Evolutionary conservation across 2,113 vertebrate genomes (phyloP).

Genomic region (Platichthys stellatus): DNA sequence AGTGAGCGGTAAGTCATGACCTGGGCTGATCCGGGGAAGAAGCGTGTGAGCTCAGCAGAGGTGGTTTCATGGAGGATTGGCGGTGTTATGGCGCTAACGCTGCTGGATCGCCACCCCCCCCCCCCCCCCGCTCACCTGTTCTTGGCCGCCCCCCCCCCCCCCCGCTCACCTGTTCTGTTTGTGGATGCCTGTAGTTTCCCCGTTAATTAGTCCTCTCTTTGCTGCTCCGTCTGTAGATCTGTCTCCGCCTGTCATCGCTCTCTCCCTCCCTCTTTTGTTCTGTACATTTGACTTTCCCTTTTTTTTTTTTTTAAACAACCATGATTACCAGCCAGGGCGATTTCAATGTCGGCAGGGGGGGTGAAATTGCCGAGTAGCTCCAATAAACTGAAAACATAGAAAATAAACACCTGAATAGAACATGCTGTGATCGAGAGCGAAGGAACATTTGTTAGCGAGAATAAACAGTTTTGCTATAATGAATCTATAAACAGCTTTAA

Average conservation of each 20-base stretch:
- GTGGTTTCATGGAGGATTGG: no score
- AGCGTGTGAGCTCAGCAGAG: no score
- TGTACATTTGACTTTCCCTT: conserved; percentile 6
- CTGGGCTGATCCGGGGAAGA: no score
- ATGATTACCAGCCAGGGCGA: neutral
- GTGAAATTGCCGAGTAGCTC: no score
- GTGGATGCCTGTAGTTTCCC: conserved; percentile 50
- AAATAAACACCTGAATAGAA: neutral
- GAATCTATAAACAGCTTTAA: no score
- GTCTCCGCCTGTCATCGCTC: conserved; percentile 48
- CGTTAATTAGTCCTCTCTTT: conserved; percentile 68
- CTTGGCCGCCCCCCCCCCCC: neutral
- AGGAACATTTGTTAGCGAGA: no score
- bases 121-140: conserved; percentile 34
- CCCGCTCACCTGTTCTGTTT: conserved; percentile 47
- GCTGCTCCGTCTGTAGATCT: conserved; percentile 56
- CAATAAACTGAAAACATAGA: neutral
- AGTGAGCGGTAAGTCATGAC: no score
- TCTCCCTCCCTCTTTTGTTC: neutral
- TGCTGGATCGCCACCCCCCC: conserved; percentile 41
- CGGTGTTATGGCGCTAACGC: conserved; percentile 47
- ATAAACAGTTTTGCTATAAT: no score
- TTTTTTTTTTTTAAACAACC: neutral
- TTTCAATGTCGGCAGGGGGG: neutral
- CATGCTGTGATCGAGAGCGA: neutral